Percentiles rank a stretch among this genome's conserved stretches.
These are phyloP conservation scores for Naja naja DNA, from an alignment of 2,113 vertebrate species.

Conservation along the genomic window DNA sequence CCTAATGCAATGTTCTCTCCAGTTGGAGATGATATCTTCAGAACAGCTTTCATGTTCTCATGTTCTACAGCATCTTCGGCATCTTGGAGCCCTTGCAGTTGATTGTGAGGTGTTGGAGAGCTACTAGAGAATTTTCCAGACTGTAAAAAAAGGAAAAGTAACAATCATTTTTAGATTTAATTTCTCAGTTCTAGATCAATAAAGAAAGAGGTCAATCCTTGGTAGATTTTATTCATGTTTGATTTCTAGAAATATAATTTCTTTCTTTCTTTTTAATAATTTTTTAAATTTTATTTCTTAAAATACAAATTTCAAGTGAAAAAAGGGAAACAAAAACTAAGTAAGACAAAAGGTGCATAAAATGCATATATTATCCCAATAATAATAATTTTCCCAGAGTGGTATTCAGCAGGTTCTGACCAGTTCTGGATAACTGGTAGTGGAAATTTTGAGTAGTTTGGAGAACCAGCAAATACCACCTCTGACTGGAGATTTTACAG, in stretches of 20 bases:
- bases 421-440: no score
- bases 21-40: conserved; percentile 72
- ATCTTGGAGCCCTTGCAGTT: conserved; percentile 78
- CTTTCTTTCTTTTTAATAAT: neutral
- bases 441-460: no score
- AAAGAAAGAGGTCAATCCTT: fast-evolving
- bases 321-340: neutral
- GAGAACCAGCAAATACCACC: no score
- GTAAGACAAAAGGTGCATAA: neutral
- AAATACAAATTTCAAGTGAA: neutral
- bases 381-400: neutral
- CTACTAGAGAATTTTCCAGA: conserved; percentile 85
- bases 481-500: no score
- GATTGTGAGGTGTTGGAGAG: conserved; percentile 68
- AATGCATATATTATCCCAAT: neutral
- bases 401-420: no score
- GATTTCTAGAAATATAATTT: neutral
- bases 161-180: neutral
- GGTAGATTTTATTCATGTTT: neutral
- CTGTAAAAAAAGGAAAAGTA: conserved; percentile 61
- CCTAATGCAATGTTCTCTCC: conserved; percentile 76
- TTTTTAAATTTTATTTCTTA: neutral
- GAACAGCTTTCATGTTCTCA: conserved; percentile 94
- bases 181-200: neutral
- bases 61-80: conserved; percentile 88